Evolutionary conservation across 92 coral and sea anemone genomes (phyloP).

Genomic region (Umimayanthus kanabou): DNA sequence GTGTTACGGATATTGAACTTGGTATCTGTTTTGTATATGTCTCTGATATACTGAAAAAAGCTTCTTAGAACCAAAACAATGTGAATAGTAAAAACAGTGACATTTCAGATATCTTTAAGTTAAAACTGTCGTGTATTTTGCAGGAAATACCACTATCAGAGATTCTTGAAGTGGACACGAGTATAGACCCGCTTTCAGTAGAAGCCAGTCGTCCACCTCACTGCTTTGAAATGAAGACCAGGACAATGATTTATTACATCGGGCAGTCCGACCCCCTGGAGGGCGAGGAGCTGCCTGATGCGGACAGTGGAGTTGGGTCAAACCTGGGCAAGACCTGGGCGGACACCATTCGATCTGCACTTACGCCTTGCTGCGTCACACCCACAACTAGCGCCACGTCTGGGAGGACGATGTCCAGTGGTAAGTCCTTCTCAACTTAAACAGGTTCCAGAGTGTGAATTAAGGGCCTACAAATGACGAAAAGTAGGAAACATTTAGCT

Average conservation of each 20-base stretch:
- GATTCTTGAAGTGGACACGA: constrained; percentile 90
- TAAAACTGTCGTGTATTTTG: background rate
- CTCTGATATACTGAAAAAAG: too few relatives aligned
- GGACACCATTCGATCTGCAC: constrained; percentile 90
- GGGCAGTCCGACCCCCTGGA: constrained; percentile 77
- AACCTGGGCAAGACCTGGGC: constrained; percentile 96
- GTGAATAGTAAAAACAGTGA: background rate
- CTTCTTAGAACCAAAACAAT: background rate
- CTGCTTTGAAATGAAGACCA: constrained; percentile 97
- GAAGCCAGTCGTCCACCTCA: constrained; percentile 94
- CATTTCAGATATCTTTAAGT: background rate
- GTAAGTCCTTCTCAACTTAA: constrained; percentile 27
- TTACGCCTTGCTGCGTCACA: constrained; percentile 96
- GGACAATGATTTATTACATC: constrained; percentile 84
- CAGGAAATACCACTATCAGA: constrained; percentile 96
- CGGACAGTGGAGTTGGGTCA: constrained; percentile 95
- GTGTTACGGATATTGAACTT: too few relatives aligned
- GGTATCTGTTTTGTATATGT: too few relatives aligned
- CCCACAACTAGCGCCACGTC: constrained; percentile 87
- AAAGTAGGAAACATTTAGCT: too few relatives aligned
- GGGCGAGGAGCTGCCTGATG: constrained; percentile 80
- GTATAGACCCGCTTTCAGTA: constrained; percentile 87
- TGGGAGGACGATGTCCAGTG: constrained; percentile 63
- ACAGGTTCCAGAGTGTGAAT: too few relatives aligned
- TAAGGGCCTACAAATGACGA: too few relatives aligned